Percentiles rank a stretch among this genome's conserved stretches.
Evolutionary conservation across 1,140 invertebrate genomes (phyloP).

Genomic region (Ceratina calcarata): DNA sequence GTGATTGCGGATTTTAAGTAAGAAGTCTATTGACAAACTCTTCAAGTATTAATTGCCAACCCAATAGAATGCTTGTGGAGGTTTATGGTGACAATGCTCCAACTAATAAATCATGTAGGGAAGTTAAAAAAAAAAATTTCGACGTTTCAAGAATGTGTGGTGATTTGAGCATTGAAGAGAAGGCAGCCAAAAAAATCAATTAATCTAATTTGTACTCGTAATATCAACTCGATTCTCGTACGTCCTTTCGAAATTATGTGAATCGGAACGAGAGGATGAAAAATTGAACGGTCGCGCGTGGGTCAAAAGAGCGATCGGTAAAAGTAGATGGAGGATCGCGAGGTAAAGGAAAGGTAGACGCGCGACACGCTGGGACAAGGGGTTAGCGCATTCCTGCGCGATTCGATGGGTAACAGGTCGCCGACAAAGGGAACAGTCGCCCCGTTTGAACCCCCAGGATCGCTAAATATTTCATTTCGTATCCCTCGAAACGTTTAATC

Average conservation of each 20-base stretch:
- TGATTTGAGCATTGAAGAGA: too few species aligned
- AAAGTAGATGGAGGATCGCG: neutral
- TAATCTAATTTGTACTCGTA: too few species aligned
- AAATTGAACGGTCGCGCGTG: neutral
- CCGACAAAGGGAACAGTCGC: slow-evolving; percentile 60
- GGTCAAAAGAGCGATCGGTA: too few species aligned
- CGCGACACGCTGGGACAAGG: slow-evolving; percentile 51
- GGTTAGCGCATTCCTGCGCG: slow-evolving; percentile 61
- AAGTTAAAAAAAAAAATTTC: too few species aligned
- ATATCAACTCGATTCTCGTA: neutral
- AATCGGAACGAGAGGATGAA: neutral
- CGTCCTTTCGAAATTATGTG: neutral
- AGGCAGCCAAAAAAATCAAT: too few species aligned
- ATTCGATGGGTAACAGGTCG: slow-evolving; percentile 55
- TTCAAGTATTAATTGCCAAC: too few species aligned
- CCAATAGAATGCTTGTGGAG: too few species aligned
- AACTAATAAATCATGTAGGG: too few species aligned
- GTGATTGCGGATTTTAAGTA: too few species aligned
- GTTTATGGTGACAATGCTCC: too few species aligned
- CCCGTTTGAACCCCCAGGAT: slow-evolving; percentile 63
- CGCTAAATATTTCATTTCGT: slow-evolving; percentile 78
- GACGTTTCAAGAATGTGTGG: too few species aligned
- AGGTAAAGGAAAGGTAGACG: neutral
- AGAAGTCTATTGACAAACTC: too few species aligned
- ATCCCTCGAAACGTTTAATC: slow-evolving; percentile 75